Evolutionary conservation across 2,797 vertebrate genomes (phyloP).

Genomic region (Acrocephalus scirpaceus): DNA sequence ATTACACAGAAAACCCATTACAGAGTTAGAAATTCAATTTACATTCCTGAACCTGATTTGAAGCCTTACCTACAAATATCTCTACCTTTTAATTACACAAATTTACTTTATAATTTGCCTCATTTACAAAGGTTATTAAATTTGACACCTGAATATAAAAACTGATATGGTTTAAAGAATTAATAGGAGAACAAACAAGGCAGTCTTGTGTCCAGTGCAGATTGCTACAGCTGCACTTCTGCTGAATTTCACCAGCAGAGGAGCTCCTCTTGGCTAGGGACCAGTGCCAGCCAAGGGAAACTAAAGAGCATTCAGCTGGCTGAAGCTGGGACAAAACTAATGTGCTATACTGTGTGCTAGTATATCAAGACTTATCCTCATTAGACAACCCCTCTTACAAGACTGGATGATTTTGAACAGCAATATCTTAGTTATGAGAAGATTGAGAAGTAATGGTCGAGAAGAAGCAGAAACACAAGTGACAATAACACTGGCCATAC

Average conservation of each 20-base stretch:
- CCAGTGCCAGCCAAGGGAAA: neutral
- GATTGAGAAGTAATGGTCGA: neutral
- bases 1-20: neutral
- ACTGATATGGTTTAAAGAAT: neutral
- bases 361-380: neutral
- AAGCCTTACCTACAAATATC: neutral
- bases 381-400: neutral
- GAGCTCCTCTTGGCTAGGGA: neutral
- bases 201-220: neutral
- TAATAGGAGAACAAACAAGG: neutral
- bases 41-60: neutral
- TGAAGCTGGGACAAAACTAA: neutral
- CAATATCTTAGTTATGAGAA: neutral
- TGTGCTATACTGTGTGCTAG: neutral
- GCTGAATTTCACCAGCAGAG: neutral
- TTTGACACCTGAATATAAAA: neutral
- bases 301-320: neutral
- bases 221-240: neutral
- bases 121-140: neutral
- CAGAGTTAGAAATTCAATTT: neutral
- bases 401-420: neutral
- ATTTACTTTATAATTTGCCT: neutral
- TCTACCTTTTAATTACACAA: neutral
- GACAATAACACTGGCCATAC: neutral
- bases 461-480: neutral